These are phyloP conservation scores for Hyles euphorbiae DNA, from an alignment of 1,140 invertebrate species.

Conservation along the genomic window DNA sequence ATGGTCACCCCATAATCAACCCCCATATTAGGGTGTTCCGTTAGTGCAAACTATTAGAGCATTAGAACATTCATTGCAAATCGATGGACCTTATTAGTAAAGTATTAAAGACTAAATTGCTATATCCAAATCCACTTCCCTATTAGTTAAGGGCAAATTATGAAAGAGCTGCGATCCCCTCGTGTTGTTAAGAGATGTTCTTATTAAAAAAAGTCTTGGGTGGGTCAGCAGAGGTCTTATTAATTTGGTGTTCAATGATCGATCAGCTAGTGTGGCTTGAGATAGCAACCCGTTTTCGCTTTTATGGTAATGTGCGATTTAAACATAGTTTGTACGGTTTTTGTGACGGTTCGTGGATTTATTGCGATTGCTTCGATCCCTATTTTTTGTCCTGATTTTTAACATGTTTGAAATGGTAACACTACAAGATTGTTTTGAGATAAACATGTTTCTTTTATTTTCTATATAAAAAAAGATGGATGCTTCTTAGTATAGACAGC, in stretches of 20 bases:
- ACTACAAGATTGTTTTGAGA: too few relatives aligned
- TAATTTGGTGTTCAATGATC: conserved; percentile 1
- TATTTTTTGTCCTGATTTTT: too few relatives aligned
- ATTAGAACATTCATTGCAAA: too few relatives aligned
- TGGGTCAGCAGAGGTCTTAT: neutral
- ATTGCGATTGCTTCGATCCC: neutral
- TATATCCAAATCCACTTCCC: neutral
- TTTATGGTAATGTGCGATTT: conserved; percentile 6
- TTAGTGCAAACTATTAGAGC: conserved; percentile 14
- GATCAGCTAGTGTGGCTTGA: neutral
- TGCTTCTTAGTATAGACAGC: too few relatives aligned
- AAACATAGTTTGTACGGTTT: conserved; percentile 4
- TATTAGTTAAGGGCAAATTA: neutral
- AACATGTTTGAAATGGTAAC: too few relatives aligned
- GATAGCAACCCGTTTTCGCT: conserved; percentile 1
- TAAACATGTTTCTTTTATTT: too few relatives aligned
- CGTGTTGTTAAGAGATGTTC: neutral
- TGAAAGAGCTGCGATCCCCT: neutral
- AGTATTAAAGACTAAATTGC: too few relatives aligned
- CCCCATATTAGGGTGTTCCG: conserved; percentile 34
- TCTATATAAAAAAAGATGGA: too few relatives aligned
- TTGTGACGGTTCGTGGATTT: conserved; percentile 2
- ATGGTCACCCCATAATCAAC: conserved; percentile 27
- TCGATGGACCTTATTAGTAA: too few relatives aligned
- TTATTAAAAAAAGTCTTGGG: neutral